Evolutionary conservation across 2,888 invertebrate genomes (phyloP).

Genomic region (Andrena camellia): DNA sequence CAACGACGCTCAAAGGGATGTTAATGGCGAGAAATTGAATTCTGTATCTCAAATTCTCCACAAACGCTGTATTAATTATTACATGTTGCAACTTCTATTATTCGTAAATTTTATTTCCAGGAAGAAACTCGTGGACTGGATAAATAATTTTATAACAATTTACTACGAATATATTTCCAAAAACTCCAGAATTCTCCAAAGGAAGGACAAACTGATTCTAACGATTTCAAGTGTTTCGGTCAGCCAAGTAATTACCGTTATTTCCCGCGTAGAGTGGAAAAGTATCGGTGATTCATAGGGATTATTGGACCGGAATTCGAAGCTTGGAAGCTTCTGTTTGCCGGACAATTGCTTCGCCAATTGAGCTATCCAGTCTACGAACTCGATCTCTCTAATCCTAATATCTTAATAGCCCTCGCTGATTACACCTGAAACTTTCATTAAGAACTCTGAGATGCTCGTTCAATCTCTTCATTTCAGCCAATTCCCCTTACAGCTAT

Average conservation of each 20-base stretch:
- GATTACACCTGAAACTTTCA: constrained; percentile 11
- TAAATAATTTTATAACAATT: too few species aligned
- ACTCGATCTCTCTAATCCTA: constrained; percentile 9
- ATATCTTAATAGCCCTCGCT: constrained; percentile 15
- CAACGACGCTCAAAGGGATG: too few species aligned
- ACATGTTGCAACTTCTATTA: too few species aligned
- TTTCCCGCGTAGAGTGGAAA: neutral
- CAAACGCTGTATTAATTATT: too few species aligned
- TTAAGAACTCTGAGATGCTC: neutral
- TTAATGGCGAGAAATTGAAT: too few species aligned
- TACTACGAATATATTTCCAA: too few species aligned
- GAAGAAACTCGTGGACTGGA: too few species aligned
- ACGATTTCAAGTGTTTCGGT: neutral
- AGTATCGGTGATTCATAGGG: constrained; percentile 26
- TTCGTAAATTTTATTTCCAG: too few species aligned
- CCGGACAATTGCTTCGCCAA: constrained; percentile 18
- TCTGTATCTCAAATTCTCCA: too few species aligned
- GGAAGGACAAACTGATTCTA: neutral
- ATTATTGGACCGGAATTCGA: constrained; percentile 12
- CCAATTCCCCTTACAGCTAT: neutral
- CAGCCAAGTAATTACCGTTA: constrained; percentile 6
- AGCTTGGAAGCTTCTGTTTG: constrained; percentile 24
- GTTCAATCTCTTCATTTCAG: neutral
- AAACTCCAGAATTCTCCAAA: neutral
- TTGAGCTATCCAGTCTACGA: constrained; percentile 13